Evolutionary conservation across 2,113 vertebrate genomes (phyloP), one percentile per base, ranked within the genome.

Genomic region (Forbesichthys agassizii): DNA sequence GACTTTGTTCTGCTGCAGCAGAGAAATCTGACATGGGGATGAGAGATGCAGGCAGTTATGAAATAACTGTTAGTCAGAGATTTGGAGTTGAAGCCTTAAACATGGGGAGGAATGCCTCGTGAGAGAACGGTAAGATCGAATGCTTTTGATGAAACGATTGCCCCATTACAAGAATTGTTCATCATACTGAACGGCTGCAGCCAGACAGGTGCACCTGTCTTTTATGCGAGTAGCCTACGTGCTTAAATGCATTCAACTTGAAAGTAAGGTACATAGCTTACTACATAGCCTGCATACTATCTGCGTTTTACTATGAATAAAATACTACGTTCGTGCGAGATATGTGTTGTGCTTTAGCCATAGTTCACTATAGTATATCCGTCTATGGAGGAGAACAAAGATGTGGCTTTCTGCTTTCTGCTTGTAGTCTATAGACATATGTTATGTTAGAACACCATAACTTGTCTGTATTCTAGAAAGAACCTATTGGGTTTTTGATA

Each of bases 1-100:
- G 91, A 75, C 83, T 64, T 86, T 46, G 80, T 73, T 88, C 87
- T 92, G 89, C 92, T 93, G 92, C 92, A 93, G 92, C 91, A 75
- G 86, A 91, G 90, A 88, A 90, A 88, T 74, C 87, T 90, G 89
- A 91, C 89, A 91, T 88, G 86, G 85, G 89, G 88, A 86, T 87
- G 91, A 90, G 87, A 82, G 69, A 90, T 78, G 77, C 83, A 72
- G 77, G 73, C 82, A 52, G 90, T 65, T 56, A 84, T 79, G 84
- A 88, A 88, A 88, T 71, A 85, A 79, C 77, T 80, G 77, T 71
- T 86, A 78, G 73, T 66, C 71, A 82, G 74, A 80, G 84, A 81
- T 85, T 78, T 77, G 80, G 68, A 76, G 47, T 71, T 36, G 81
- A 70, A 66, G 82, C 77, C 72, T 57, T 56, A 49, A 81, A 27